phyloP scores from a whole-genome alignment of 2,888 invertebrate species.

The Myopa testacea region DNA sequence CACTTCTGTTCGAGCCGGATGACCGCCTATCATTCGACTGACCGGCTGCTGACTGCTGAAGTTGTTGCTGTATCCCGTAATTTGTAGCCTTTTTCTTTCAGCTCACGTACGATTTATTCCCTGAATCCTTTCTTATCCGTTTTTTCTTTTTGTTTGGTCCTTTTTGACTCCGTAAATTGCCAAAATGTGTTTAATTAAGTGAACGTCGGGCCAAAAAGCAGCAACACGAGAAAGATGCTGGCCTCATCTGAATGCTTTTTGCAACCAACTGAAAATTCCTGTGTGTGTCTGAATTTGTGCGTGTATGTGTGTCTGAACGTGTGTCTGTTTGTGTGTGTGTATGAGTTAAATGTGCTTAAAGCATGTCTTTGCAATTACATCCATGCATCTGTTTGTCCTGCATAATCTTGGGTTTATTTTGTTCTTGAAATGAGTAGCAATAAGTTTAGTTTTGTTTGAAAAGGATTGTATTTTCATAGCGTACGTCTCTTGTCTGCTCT shows the following conservation, averaged over 20 bases:
- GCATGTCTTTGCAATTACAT: neutral
- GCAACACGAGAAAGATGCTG: neutral
- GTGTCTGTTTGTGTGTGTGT: conserved; percentile 18
- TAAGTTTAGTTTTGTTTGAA: conserved; percentile 30
- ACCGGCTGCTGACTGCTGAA: neutral
- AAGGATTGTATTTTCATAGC: conserved; percentile 21
- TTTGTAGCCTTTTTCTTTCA: conserved; percentile 1
- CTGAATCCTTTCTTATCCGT: neutral
- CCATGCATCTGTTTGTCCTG: conserved; percentile 12
- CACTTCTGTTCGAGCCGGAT: neutral
- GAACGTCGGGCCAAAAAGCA: conserved; percentile 9
- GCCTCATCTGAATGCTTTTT: neutral
- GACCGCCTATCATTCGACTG: neutral
- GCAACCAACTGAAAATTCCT: neutral
- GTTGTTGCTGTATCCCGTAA: neutral
- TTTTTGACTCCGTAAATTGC: conserved; percentile 30
- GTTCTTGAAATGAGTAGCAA: conserved; percentile 12
- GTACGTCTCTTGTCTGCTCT: neutral
- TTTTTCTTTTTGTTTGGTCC: neutral
- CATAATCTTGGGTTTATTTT: conserved; percentile 33
- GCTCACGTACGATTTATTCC: conserved; percentile 19
- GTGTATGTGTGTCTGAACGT: conserved; percentile 11
- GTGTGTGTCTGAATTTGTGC: conserved; percentile 7
- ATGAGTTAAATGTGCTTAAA: neutral
- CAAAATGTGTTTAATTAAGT: conserved; percentile 38